These are phyloP conservation scores for Prorops nasuta DNA, from an alignment of 1,140 invertebrate species.

Conservation along the genomic window DNA sequence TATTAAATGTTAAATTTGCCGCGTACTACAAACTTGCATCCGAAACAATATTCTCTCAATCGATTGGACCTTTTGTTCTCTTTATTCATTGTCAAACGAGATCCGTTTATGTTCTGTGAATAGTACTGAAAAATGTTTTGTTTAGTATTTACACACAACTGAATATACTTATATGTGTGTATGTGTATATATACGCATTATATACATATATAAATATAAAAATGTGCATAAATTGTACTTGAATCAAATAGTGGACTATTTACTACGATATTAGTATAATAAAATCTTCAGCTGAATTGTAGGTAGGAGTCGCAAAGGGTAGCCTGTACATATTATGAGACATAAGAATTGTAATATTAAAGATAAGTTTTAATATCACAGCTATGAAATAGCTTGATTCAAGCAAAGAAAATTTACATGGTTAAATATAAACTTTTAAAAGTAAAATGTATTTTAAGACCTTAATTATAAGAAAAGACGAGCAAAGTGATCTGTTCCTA, in stretches of 20 bases:
- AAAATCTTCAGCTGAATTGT: slow-evolving; percentile 32
- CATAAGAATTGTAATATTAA: slow-evolving; percentile 44
- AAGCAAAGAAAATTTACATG: slow-evolving; percentile 49
- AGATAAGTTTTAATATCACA: slow-evolving; percentile 42
- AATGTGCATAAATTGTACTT: slow-evolving; percentile 32
- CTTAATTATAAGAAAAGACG: slow-evolving; percentile 41
- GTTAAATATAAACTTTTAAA: slow-evolving; percentile 40
- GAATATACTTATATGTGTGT: too few species aligned
- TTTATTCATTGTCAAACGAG: too few species aligned
- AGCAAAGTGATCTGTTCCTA: slow-evolving; percentile 51
- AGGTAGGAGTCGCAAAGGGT: slow-evolving; percentile 39
- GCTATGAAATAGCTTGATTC: slow-evolving; percentile 52
- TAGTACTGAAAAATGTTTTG: too few species aligned
- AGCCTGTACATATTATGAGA: slow-evolving; percentile 49
- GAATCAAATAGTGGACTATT: slow-evolving; percentile 33
- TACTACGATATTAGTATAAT: slow-evolving; percentile 22
- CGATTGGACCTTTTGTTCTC: too few species aligned
- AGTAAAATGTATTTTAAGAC: slow-evolving; percentile 42
- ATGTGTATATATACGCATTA: too few species aligned
- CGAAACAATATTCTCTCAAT: too few species aligned
- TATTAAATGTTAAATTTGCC: too few species aligned
- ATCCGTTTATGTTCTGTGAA: too few species aligned
- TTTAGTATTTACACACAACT: too few species aligned
- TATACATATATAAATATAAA: too few species aligned
- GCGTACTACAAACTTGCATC: too few species aligned